These are phyloP conservation scores for Formica exsecta DNA, from an alignment of 1,140 invertebrate genomes.

Conservation along the genomic window DNA sequence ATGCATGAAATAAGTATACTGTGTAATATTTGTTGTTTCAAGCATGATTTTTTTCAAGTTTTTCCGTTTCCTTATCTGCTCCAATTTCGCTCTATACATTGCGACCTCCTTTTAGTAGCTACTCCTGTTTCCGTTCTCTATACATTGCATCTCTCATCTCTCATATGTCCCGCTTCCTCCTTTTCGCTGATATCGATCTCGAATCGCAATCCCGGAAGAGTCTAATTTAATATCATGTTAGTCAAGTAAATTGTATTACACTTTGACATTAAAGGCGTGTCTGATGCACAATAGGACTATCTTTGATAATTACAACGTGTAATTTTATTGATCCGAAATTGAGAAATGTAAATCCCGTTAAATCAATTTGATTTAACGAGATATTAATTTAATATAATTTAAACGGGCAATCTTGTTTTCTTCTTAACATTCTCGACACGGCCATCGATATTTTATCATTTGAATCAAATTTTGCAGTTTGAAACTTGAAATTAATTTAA, in stretches of 20 bases:
- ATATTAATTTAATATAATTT: slow-evolving; percentile 32
- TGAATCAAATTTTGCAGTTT: not conserved
- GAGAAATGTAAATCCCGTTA: not conserved
- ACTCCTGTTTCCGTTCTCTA: not conserved
- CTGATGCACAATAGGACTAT: not conserved
- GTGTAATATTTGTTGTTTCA: not conserved
- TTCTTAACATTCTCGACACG: not conserved
- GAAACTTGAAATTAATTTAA: not conserved
- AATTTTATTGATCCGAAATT: not conserved
- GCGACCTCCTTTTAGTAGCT: not conserved
- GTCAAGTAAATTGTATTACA: not conserved
- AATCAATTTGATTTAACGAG: slow-evolving; percentile 16
- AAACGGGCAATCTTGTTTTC: not conserved
- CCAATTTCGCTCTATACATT: slow-evolving; percentile 9
- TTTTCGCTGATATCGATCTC: slow-evolving; percentile 15
- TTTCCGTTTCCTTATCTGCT: not conserved
- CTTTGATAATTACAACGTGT: not conserved
- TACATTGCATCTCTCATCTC: not conserved
- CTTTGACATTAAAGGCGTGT: not conserved
- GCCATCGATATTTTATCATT: not conserved
- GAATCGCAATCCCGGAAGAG: not conserved
- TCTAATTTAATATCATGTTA: not conserved
- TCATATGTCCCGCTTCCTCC: not conserved
- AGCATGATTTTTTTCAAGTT: not conserved
- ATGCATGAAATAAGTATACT: not conserved